Evolutionary conservation across 2,888 invertebrate species (phyloP).

Genomic region (Halictus ligatus): DNA sequence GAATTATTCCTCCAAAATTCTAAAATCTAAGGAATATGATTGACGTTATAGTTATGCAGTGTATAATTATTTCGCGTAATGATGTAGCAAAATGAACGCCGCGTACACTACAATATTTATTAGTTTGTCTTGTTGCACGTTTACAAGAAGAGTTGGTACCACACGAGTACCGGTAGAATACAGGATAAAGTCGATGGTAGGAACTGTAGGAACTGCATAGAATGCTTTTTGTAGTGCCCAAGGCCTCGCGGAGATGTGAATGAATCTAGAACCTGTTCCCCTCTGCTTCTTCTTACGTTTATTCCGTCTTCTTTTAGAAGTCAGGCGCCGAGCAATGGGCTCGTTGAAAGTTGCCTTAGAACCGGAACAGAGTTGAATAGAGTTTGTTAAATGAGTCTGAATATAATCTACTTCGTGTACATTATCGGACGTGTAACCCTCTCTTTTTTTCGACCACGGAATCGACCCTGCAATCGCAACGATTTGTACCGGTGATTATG

Average conservation of each 20-base stretch:
- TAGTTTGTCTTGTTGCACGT: slow-evolving; percentile 56
- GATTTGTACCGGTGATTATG: not conserved
- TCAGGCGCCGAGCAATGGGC: slow-evolving; percentile 60
- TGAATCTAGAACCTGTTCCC: slow-evolving; percentile 82
- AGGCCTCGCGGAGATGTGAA: slow-evolving; percentile 80
- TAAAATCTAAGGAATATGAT: not conserved
- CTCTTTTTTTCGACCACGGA: not conserved
- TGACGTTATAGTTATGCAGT: not conserved
- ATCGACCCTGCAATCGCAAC: not conserved
- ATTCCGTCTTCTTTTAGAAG: slow-evolving; percentile 66
- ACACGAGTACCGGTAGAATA: slow-evolving; percentile 47
- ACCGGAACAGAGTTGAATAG: slow-evolving; percentile 53
- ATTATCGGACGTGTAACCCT: slow-evolving; percentile 9
- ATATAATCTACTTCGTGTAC: slow-evolving; percentile 46
- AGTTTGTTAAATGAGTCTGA: slow-evolving; percentile 45
- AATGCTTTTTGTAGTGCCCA: slow-evolving; percentile 77
- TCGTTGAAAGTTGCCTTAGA: slow-evolving; percentile 61
- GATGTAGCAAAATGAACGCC: not conserved
- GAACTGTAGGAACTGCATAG: slow-evolving; percentile 74
- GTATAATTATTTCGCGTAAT: slow-evolving; percentile 3
- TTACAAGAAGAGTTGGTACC: slow-evolving; percentile 53
- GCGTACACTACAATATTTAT: slow-evolving; percentile 39
- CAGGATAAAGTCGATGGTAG: slow-evolving; percentile 68
- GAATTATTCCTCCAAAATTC: not conserved
- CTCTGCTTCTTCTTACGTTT: slow-evolving; percentile 72